Conservation (phyloP, 2,113 vertebrate species). For the Anthoscopus minutus region DNA sequence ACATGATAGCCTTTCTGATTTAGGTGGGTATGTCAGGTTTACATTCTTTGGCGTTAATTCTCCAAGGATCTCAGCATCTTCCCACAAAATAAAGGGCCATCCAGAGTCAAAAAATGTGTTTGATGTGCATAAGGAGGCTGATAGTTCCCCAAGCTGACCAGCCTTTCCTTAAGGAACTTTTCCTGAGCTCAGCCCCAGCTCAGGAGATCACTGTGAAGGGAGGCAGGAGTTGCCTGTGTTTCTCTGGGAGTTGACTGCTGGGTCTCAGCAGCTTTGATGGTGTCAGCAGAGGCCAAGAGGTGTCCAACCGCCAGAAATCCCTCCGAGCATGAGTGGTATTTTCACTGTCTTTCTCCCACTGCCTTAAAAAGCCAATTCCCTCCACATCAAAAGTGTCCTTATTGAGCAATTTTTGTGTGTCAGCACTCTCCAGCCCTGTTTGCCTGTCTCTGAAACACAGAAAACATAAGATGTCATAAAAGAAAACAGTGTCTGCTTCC, state of each 20-base stretch:
- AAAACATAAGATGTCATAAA: slow-evolving; percentile 35
- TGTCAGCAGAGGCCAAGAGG: slow-evolving; percentile 11
- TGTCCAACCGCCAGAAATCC: neutral
- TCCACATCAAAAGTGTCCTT: slow-evolving; percentile 44
- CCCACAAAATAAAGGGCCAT: neutral
- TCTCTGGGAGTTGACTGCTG: neutral
- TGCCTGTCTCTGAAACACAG: neutral
- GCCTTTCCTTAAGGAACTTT: neutral
- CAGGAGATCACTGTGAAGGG: neutral
- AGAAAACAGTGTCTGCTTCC: slow-evolving; percentile 15
- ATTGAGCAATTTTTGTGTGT: slow-evolving; percentile 38
- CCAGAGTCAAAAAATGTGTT: neutral
- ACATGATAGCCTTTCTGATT: neutral
- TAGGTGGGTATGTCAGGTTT: neutral
- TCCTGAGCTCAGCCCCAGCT: neutral
- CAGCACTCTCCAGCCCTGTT: slow-evolving; percentile 27
- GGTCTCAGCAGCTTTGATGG: slow-evolving; percentile 11
- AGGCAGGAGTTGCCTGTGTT: neutral
- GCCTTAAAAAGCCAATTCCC: slow-evolving; percentile 19
- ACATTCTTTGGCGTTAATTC: neutral
- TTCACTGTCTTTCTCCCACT: neutral
- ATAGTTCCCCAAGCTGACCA: neutral
- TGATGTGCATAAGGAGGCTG: neutral
- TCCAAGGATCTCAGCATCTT: neutral
- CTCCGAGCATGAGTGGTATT: neutral